Evolutionary conservation across 1,140 invertebrate genomes (phyloP).

Genomic region (Heliothis virescens): DNA sequence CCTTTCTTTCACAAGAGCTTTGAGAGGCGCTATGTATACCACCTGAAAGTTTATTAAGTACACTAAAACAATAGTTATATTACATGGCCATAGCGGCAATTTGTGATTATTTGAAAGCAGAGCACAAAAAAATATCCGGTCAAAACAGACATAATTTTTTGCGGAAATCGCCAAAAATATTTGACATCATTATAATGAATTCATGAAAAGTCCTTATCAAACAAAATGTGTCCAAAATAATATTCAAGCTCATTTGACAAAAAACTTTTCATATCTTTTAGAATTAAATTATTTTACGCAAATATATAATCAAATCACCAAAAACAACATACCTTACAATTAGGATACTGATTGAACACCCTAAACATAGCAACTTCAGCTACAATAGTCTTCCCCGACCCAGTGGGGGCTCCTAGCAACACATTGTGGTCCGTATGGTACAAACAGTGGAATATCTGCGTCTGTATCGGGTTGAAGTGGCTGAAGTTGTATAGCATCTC

Average conservation of each 20-base stretch:
- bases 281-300: no score
- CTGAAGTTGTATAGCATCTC: constrained; percentile 96
- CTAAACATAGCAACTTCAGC: constrained; percentile 99
- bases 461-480: constrained; percentile 99
- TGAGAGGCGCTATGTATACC: constrained; percentile 99
- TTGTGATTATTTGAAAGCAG: no score
- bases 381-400: constrained; percentile 99
- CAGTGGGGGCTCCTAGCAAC: constrained; percentile 98
- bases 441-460: constrained; percentile 98
- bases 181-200: no score
- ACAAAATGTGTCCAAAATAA: no score
- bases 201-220: no score
- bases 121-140: no score
- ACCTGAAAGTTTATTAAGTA: constrained; percentile 86
- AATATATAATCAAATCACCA: no score
- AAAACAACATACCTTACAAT: constrained; percentile 90
- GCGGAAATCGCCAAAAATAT: no score
- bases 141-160: no score
- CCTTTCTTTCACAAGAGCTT: constrained; percentile 98
- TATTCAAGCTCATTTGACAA: no score
- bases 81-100: background rate
- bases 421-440: constrained; percentile 98
- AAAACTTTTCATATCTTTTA: no score
- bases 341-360: constrained; percentile 94
- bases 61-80: background rate